A percentile compares a stretch with the other conserved stretches of the same genome.
phyloP scores from a whole-genome alignment of 1,140 invertebrate species.

The Tetragonula clypearis region DNA sequence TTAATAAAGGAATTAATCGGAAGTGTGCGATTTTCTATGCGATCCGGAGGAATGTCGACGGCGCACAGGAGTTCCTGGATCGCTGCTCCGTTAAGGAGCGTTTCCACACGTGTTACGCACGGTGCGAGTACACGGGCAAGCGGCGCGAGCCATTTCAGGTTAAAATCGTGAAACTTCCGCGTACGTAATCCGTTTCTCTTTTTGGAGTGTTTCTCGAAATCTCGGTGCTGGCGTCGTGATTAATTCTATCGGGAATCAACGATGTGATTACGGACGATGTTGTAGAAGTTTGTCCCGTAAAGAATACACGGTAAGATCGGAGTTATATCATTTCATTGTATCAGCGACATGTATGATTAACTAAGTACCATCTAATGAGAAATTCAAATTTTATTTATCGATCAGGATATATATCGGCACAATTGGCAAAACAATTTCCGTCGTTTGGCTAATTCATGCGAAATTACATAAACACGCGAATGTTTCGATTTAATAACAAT shows the following conservation, averaged over 20 bases:
- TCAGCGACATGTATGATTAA: neutral
- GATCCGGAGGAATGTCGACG: neutral
- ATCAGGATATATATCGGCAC: no score
- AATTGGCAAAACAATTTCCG: no score
- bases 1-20: neutral
- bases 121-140: no score
- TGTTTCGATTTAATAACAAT: neutral
- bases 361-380: neutral
- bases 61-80: neutral
- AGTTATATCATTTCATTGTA: neutral
- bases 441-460: no score
- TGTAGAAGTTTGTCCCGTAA: neutral
- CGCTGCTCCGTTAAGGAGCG: neutral
- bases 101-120: slow-evolving; percentile 11
- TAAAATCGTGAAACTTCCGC: neutral
- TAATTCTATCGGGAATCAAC: neutral
- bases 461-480: neutral
- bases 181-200: neutral
- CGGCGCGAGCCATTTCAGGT: slow-evolving; percentile 14
- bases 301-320: neutral
- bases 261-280: neutral
- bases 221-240: neutral
- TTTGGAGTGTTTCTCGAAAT: neutral
- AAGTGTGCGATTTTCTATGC: neutral
- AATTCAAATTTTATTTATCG: neutral